Conservation (phyloP, 2,888 invertebrate genomes). For the Tipula unca region DNA sequence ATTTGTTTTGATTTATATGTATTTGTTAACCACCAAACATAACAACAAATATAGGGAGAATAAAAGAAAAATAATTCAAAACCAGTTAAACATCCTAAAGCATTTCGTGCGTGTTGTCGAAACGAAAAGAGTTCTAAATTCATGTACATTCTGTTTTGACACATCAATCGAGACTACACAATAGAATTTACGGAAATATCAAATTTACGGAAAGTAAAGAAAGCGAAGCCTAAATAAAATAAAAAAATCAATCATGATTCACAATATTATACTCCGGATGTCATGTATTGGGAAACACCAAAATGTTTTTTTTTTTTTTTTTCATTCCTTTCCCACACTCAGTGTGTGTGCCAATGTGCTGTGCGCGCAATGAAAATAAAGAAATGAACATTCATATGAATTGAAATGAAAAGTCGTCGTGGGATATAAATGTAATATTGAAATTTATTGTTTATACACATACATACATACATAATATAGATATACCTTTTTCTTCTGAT, state of each 20-base stretch:
- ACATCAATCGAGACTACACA: not conserved
- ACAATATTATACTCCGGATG: not conserved
- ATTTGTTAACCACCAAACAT: not conserved
- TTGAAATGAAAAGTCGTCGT: not conserved
- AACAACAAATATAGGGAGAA: not conserved
- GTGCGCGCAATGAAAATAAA: not conserved
- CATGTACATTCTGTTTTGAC: not conserved
- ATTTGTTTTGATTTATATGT: not conserved
- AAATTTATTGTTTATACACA: slow-evolving; percentile 14
- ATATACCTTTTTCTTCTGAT: not conserved
- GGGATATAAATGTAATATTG: not conserved
- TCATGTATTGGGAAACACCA: not conserved
- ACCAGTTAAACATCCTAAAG: not conserved
- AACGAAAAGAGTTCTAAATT: not conserved
- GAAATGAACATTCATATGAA: not conserved
- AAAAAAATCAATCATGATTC: not conserved
- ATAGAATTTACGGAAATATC: not conserved
- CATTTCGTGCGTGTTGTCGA: not conserved
- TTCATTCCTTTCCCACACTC: not conserved
- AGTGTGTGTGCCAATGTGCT: not conserved
- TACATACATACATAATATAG: too few species aligned
- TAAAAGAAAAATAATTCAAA: not conserved
- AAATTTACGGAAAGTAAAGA: not conserved
- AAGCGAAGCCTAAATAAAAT: not conserved
- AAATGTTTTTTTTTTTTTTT: not conserved